Base-by-base conservation (phyloP, 2,888 invertebrate species). In the Andrena bicolor region DNA sequence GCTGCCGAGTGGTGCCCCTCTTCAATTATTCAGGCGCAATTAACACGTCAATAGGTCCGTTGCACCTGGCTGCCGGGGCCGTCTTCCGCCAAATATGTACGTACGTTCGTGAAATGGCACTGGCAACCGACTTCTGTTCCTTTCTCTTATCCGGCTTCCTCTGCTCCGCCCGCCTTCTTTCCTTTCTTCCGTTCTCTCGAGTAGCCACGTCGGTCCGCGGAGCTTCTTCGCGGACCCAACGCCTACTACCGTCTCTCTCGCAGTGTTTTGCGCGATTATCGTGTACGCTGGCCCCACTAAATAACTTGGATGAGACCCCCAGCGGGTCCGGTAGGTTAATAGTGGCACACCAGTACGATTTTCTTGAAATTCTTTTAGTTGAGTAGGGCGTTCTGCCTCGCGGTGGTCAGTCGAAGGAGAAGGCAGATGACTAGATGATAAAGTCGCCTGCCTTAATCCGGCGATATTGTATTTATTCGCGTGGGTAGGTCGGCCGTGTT, bases 11-110 rank as follows among this genome's bases (percentile, higher is more conserved):
- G 88, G 82, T 84, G 86, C 74, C 78, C 81, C 78, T 83, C 86
- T 88, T 92, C 87, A 90, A 92, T 92, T 91, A 92, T 92, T 92
- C 91, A 92, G 87, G 88, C 86, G 92, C 92, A 92, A 92, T 92
- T 92, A 92, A 92, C 91, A 89, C 91, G 91, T 91, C 92, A 92
- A 92, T 92, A 92, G 91, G 89, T 89, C 89, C 90, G 88, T 88
- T 88, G 91, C 91, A 91, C 89, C 90, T 90, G 89, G 88, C 90
- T 91, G 87, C 90, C 89, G 85, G 87, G 71, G 70, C 76, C 79
- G 88, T 86, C 86, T 83, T 86, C 87, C 76, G 84, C 83, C 86
- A 86, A 88, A 88, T 85, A 82, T 86, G 86, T 88, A 88, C 82
- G 86, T 79, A 85, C 87, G 78, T 83, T 87, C 86, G 77, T 75